Percentiles rank a stretch among this genome's conserved stretches.
phyloP scores from a whole-genome alignment of 2,888 invertebrate species.

The Aricia artaxerxes region DNA sequence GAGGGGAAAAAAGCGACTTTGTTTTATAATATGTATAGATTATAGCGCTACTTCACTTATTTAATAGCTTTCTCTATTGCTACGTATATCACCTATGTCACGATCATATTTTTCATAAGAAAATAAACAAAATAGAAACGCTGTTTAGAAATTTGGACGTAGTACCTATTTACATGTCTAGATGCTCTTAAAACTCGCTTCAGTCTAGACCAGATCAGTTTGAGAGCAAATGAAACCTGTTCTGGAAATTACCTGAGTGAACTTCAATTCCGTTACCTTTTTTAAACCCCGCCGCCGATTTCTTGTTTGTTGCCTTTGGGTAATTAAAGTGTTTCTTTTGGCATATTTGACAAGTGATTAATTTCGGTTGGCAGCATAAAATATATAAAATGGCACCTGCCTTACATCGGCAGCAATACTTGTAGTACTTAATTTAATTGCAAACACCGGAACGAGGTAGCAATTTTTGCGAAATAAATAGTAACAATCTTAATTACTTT shows the following conservation, averaged over 20 bases:
- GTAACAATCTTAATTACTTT: not conserved
- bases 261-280: constrained; percentile 14
- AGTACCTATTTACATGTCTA: constrained; percentile 23
- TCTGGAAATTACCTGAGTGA: constrained; percentile 16
- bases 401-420: not conserved
- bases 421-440: not conserved
- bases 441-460: constrained; percentile 8
- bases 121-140: not conserved
- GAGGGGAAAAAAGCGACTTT: too few relatives aligned
- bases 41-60: not conserved
- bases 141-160: not conserved
- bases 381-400: not conserved
- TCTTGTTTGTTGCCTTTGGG: not conserved
- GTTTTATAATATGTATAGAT: too few relatives aligned
- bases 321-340: constrained; percentile 2
- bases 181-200: constrained; percentile 21
- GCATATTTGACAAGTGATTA: not conserved
- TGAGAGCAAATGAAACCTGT: constrained; percentile 19
- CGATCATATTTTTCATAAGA: not conserved
- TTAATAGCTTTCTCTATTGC: not conserved
- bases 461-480: not conserved
- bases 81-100: not conserved
- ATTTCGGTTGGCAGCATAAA: not conserved
- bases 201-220: constrained; percentile 6
- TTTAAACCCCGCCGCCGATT: not conserved